phyloP scores from a whole-genome alignment of 1,140 invertebrate species.

The Saccostrea cuccullata region DNA sequence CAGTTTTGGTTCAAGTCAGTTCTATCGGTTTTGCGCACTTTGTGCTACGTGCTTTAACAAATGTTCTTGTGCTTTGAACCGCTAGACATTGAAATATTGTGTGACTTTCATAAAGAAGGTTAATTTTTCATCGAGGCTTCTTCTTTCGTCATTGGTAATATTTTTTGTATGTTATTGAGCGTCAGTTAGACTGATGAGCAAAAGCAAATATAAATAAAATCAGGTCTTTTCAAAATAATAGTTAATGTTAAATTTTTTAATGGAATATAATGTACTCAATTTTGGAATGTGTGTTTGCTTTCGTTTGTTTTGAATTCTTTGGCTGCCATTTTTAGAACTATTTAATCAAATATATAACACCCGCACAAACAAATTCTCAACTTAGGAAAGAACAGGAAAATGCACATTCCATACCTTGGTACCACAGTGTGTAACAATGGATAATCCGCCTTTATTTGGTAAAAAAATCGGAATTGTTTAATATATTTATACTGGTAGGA shows the following conservation, averaged over 20 bases:
- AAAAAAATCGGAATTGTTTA: conserved; percentile 35
- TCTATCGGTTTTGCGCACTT: background rate
- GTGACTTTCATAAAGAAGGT: background rate
- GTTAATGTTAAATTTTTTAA: conserved; percentile 11
- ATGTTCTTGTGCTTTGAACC: background rate
- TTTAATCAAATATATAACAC: conserved; percentile 37
- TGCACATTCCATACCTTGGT: conserved; percentile 25
- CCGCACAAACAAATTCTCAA: conserved; percentile 29
- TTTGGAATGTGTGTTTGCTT: background rate
- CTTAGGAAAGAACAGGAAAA: conserved; percentile 30
- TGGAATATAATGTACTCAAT: conserved; percentile 34
- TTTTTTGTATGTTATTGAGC: conserved; percentile 23
- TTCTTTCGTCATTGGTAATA: background rate
- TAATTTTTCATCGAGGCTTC: background rate
- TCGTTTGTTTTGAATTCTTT: conserved; percentile 33
- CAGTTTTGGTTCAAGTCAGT: no score
- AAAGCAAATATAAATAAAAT: conserved; percentile 35
- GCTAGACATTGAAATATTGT: background rate
- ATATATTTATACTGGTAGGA: conserved; percentile 16
- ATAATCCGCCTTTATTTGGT: conserved; percentile 28
- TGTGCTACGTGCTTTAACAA: background rate
- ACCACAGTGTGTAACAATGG: conserved; percentile 17
- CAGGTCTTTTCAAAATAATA: background rate
- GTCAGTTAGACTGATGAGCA: conserved; percentile 18
- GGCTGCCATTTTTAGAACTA: conserved; percentile 26